Percentiles rank a stretch among this genome's conserved stretches.
These are phyloP conservation scores for Hypena proboscidalis DNA, from an alignment of 2,888 invertebrate species.

Conservation along the genomic window DNA sequence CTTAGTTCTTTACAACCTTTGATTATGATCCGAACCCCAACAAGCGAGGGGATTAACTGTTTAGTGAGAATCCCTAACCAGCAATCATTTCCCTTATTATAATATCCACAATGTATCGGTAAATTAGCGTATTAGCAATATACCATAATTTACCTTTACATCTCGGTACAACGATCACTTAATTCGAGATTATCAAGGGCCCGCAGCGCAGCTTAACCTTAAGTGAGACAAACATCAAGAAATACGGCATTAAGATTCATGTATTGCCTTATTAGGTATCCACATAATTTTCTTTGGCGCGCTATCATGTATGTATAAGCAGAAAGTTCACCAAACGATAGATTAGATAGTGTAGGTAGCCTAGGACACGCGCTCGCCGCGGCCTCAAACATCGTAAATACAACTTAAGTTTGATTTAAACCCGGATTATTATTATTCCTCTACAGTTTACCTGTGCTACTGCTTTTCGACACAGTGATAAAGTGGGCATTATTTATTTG, in stretches of 20 bases:
- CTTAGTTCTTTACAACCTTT: not conserved
- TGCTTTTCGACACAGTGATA: constrained; percentile 48
- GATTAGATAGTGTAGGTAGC: constrained; percentile 4
- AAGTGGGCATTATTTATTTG: constrained; percentile 41
- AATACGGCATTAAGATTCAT: constrained; percentile 15
- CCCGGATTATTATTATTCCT: constrained; percentile 49
- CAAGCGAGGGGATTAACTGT: not conserved
- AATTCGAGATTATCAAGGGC: constrained; percentile 29
- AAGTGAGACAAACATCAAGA: constrained; percentile 27
- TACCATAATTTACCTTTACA: constrained; percentile 28
- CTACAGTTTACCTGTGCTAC: constrained; percentile 40
- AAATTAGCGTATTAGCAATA: constrained; percentile 20
- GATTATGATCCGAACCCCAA: not conserved
- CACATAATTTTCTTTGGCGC: constrained; percentile 3
- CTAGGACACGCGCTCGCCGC: constrained; percentile 14
- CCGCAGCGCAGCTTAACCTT: constrained; percentile 21
- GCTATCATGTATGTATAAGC: constrained; percentile 6
- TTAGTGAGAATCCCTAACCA: not conserved
- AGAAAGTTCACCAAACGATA: constrained; percentile 10
- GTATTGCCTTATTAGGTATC: constrained; percentile 14
- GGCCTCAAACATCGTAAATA: constrained; percentile 52
- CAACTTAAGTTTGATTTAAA: constrained; percentile 58
- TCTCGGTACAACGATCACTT: constrained; percentile 29
- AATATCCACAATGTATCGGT: constrained; percentile 1
- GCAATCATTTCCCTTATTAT: constrained; percentile 3